Evolutionary conservation across 2,113 vertebrate genomes (phyloP).

Genomic region (Oncorhynchus keta): DNA sequence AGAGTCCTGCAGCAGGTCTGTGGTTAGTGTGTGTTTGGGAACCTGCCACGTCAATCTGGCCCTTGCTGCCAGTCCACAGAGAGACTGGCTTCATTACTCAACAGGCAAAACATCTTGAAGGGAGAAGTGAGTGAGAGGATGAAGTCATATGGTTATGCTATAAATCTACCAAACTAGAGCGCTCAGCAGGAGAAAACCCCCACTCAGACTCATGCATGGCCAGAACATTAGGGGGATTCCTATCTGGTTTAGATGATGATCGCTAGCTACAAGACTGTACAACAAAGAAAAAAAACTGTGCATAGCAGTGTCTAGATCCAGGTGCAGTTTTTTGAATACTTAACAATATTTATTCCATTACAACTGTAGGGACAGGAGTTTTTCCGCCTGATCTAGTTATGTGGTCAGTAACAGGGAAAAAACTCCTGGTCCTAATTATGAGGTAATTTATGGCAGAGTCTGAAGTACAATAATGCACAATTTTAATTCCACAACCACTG

Average conservation of each 20-base stretch:
- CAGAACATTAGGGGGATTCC: constrained; percentile 27
- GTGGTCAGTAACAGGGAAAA: not conserved
- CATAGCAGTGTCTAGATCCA: too few relatives aligned
- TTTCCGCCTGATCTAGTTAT: not conserved
- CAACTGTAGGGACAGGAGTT: too few relatives aligned
- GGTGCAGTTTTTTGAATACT: too few relatives aligned
- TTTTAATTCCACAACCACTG: not conserved
- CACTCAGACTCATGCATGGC: constrained; percentile 11
- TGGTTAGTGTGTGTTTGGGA: constrained; percentile 53
- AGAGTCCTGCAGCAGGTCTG: constrained; percentile 42
- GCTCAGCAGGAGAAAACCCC: constrained; percentile 35
- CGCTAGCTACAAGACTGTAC: constrained; percentile 1
- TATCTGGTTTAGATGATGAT: constrained; percentile 25
- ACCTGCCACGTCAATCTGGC: constrained; percentile 57
- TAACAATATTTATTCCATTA: too few relatives aligned
- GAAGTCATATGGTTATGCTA: constrained; percentile 55
- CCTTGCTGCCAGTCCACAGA: constrained; percentile 38
- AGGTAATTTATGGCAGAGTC: not conserved
- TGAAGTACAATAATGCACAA: not conserved
- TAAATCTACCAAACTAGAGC: constrained; percentile 46
- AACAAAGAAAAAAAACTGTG: not conserved
- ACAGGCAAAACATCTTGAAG: constrained; percentile 50
- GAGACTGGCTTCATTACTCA: constrained; percentile 55
- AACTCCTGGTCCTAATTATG: not conserved
- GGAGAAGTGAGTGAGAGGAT: constrained; percentile 48